Percentiles rank a stretch among this genome's conserved stretches.
phyloP scores from a whole-genome alignment of 2,797 vertebrate species.

The Syndactyla subalaris region DNA sequence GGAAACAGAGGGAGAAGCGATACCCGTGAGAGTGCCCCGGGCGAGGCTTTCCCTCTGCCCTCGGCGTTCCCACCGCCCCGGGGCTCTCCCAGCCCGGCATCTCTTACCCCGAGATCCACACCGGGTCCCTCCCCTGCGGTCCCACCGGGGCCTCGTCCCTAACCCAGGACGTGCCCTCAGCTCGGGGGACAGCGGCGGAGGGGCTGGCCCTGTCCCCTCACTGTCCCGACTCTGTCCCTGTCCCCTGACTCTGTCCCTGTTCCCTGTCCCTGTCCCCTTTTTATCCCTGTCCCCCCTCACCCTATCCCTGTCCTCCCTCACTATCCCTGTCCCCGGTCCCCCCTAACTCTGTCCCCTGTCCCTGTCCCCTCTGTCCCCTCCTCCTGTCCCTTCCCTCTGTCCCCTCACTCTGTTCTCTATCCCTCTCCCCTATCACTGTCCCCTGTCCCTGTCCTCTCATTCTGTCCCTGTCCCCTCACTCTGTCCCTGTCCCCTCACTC shows the following conservation, averaged over 20 bases:
- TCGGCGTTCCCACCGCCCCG: background rate
- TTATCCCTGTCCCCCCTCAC: background rate
- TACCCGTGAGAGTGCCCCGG: fast-evolving
- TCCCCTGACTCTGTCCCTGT: background rate
- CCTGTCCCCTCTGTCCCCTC: background rate
- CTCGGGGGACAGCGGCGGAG: background rate
- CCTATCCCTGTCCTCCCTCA: background rate
- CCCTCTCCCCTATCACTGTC: background rate
- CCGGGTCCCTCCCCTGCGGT: background rate
- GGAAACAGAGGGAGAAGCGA: fast-evolving
- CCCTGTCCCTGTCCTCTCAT: background rate
- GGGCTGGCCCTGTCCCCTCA: background rate
- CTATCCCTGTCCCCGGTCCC: no score
- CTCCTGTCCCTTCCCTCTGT: no score
- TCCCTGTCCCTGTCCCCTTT: no score
- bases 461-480: background rate
- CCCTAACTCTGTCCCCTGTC: background rate
- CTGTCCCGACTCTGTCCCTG: background rate
- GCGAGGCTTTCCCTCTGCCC: background rate
- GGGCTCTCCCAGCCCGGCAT: no score
- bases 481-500: background rate
- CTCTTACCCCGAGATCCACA: background rate
- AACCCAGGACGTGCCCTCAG: no score
- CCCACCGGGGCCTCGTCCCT: background rate
- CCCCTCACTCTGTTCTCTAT: background rate